Conservation (phyloP, 2,113 vertebrate species). For the Amia ocellicauda region DNA sequence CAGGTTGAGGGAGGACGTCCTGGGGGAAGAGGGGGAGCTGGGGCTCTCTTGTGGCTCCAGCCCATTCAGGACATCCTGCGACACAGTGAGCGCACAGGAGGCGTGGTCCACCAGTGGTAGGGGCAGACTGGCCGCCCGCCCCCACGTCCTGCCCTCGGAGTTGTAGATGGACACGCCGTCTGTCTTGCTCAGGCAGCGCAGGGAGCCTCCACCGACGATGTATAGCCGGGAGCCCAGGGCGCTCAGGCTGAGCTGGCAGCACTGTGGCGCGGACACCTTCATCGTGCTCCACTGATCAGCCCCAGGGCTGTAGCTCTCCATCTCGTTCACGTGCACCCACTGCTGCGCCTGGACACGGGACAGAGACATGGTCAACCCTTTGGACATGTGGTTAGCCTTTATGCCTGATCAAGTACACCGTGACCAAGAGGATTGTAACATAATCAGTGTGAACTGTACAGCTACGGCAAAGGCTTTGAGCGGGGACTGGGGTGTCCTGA, state of each 20-base stretch:
- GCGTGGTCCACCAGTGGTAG: slow-evolving; percentile 41
- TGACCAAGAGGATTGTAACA: too few species aligned
- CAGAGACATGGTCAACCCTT: too few species aligned
- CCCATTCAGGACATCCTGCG: background rate
- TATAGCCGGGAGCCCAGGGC: slow-evolving; percentile 10
- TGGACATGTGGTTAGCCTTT: background rate
- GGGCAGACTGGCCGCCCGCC: slow-evolving; percentile 40
- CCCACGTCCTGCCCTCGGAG: slow-evolving; percentile 19
- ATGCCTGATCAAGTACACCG: background rate
- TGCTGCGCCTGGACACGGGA: slow-evolving; percentile 30
- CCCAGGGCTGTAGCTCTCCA: slow-evolving; percentile 39
- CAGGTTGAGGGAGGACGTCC: slow-evolving; percentile 29
- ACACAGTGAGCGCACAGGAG: slow-evolving; percentile 40
- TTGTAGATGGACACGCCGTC: slow-evolving; percentile 40
- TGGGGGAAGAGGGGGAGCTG: background rate
- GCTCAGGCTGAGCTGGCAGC: slow-evolving; percentile 47
- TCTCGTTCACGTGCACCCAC: slow-evolving; percentile 41
- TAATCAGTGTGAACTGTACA: background rate
- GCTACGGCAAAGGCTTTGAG: background rate
- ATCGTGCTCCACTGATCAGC: slow-evolving; percentile 48
- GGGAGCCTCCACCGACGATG: slow-evolving; percentile 28
- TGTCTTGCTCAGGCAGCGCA: slow-evolving; percentile 40
- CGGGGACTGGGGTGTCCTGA: background rate
- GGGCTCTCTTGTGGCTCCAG: background rate
- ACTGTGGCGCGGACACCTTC: slow-evolving; percentile 6